These are phyloP conservation scores for Heliconius ethilla DNA, from an alignment of 2,888 invertebrate species.

Conservation along the genomic window DNA sequence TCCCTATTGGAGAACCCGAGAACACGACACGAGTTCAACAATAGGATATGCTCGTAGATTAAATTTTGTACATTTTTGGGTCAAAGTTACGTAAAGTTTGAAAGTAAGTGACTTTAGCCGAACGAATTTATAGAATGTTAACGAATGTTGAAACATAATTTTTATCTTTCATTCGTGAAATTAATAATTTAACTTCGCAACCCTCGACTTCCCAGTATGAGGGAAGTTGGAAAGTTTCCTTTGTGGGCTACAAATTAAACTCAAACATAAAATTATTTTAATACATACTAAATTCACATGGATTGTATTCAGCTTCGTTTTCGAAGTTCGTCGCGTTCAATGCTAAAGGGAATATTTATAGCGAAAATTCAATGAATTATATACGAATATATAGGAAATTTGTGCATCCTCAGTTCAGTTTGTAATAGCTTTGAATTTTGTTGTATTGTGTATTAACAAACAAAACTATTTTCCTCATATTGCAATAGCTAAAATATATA, in stretches of 20 bases:
- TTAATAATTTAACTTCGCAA: constrained; percentile 27
- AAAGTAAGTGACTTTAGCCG: constrained; percentile 4
- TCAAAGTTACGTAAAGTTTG: constrained; percentile 11
- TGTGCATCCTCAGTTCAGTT: constrained; percentile 64
- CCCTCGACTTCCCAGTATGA: constrained; percentile 17
- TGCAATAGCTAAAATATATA: too few relatives aligned
- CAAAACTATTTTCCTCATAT: not conserved
- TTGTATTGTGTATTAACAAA: not conserved
- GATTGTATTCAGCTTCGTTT: constrained; percentile 36
- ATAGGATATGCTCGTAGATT: constrained; percentile 5
- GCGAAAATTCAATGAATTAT: constrained; percentile 27
- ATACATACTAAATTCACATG: constrained; percentile 33
- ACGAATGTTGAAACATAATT: constrained; percentile 9
- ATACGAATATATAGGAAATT: constrained; percentile 36
- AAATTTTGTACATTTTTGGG: constrained; percentile 17
- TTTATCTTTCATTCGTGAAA: constrained; percentile 12
- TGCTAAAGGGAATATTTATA: constrained; percentile 37
- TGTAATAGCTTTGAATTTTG: constrained; percentile 54
- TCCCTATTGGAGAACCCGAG: constrained; percentile 62
- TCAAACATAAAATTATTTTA: constrained; percentile 32
- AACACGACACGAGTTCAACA: constrained; percentile 37
- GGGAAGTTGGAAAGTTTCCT: constrained; percentile 31
- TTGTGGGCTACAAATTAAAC: constrained; percentile 27
- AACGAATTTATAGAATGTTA: not conserved
- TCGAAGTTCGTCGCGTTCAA: constrained; percentile 41